Conservation (phyloP, 1,140 invertebrate genomes). For the Neoseiulus cucumeris region DNA sequence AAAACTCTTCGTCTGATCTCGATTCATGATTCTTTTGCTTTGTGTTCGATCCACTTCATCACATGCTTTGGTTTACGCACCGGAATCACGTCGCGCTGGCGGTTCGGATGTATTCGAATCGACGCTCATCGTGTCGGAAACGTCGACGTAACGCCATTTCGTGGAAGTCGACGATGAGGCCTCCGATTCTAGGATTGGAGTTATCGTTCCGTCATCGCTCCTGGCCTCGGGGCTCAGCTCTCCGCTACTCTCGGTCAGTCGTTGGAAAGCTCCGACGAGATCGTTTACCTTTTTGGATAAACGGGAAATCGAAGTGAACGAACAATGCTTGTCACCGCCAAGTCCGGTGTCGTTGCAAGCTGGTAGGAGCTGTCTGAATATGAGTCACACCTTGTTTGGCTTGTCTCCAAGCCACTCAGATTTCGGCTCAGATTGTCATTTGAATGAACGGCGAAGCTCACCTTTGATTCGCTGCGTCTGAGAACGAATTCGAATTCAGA, state of each 20-base stretch:
- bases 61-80: neutral
- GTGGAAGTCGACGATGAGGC: constrained; percentile 1
- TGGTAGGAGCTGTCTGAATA: too few relatives aligned
- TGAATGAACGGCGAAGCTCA: too few relatives aligned
- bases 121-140: neutral
- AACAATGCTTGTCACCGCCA: too few relatives aligned
- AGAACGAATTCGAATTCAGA: constrained; percentile 1
- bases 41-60: too few relatives aligned
- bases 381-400: too few relatives aligned
- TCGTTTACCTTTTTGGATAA: neutral
- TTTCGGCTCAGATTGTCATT: too few relatives aligned
- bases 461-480: constrained; percentile 5
- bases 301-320: too few relatives aligned
- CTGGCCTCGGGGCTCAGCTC: constrained; percentile 1
- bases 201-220: neutral
- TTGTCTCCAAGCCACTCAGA: too few relatives aligned
- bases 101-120: neutral
- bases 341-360: too few relatives aligned
- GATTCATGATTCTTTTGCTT: too few relatives aligned
- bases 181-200: neutral
- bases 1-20: too few relatives aligned
- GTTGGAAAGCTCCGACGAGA: neutral
- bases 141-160: constrained; percentile 6
- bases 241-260: neutral
- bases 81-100: neutral